Evolutionary conservation across 2,113 vertebrate species (phyloP).

Genomic region (Vombatus ursinus): DNA sequence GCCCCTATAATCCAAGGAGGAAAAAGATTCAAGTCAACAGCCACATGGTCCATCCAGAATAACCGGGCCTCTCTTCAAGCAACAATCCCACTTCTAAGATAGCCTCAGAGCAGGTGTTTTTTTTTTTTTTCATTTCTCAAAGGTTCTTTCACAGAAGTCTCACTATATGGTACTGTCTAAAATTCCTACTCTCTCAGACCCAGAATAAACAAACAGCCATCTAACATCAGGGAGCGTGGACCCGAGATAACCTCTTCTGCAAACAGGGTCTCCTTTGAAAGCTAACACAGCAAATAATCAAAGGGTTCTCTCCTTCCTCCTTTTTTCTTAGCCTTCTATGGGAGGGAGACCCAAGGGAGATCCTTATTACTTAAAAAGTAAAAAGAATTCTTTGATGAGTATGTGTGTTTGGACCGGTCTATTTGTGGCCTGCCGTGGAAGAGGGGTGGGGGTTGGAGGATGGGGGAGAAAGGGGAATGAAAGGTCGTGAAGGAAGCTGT

Average conservation of each 20-base stretch:
- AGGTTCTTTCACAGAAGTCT: constrained; percentile 62
- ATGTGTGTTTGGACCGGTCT: constrained; percentile 46
- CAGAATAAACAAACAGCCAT: constrained; percentile 75
- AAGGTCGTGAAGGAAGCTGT: constrained; percentile 70
- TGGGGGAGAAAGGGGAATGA: constrained; percentile 57
- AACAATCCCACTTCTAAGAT: constrained; percentile 64
- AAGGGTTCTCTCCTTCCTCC: constrained; percentile 49
- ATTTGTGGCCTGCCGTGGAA: constrained; percentile 63
- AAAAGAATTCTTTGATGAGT: constrained; percentile 81
- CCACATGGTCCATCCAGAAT: constrained; percentile 1
- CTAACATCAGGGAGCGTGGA: constrained; percentile 77
- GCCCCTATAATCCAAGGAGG: constrained; percentile 16
- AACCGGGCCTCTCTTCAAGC: constrained; percentile 51
- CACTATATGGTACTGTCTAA: constrained; percentile 59
- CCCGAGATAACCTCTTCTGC: constrained; percentile 81
- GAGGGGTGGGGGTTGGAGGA: neutral
- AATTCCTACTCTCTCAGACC: constrained; percentile 71
- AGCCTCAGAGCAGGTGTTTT: constrained; percentile 59
- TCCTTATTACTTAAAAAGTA: constrained; percentile 67
- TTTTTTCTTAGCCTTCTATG: constrained; percentile 55
- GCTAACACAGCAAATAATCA: constrained; percentile 72
- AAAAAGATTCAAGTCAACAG: constrained; percentile 46
- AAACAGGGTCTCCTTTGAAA: constrained; percentile 76
- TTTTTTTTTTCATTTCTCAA: constrained; percentile 58
- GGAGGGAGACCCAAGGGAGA: constrained; percentile 44